These are phyloP conservation scores for Chaetodon trifascialis DNA, from an alignment of 2,113 vertebrate genomes.

Conservation along the genomic window DNA sequence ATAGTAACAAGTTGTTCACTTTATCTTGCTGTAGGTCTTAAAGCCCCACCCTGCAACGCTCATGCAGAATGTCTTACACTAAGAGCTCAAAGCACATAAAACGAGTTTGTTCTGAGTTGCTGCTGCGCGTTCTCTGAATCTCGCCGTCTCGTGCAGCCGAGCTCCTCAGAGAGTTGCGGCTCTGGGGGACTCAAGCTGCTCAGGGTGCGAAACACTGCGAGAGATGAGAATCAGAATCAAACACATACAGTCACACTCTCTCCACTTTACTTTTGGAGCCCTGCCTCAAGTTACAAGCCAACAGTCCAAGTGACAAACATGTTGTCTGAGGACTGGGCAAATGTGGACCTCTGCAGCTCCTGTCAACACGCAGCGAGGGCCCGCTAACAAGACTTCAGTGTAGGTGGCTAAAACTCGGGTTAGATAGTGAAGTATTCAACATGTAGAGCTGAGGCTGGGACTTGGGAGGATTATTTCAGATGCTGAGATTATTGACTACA, in stretches of 20 bases:
- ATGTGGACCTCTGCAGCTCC: slow-evolving; percentile 47
- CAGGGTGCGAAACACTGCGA: slow-evolving; percentile 42
- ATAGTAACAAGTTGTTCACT: background rate
- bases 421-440: background rate
- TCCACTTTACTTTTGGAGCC: slow-evolving; percentile 53
- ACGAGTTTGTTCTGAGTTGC: slow-evolving; percentile 8
- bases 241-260: slow-evolving; percentile 20
- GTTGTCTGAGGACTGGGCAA: slow-evolving; percentile 52
- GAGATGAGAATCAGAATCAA: slow-evolving; percentile 61
- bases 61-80: too few species aligned
- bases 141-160: slow-evolving; percentile 49
- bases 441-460: background rate
- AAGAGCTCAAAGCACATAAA: background rate
- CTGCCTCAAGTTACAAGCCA: slow-evolving; percentile 55
- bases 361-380: slow-evolving; percentile 11
- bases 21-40: background rate
- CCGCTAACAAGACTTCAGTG: background rate
- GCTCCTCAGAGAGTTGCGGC: slow-evolving; percentile 51
- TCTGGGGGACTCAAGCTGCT: slow-evolving; percentile 41
- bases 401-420: background rate
- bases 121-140: slow-evolving; percentile 6
- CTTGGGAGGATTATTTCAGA: background rate
- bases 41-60: background rate
- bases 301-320: slow-evolving; percentile 55
- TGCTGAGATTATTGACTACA: background rate